Conservation (phyloP, 2,797 vertebrate genomes). For the Cetoscarus ocellatus region DNA sequence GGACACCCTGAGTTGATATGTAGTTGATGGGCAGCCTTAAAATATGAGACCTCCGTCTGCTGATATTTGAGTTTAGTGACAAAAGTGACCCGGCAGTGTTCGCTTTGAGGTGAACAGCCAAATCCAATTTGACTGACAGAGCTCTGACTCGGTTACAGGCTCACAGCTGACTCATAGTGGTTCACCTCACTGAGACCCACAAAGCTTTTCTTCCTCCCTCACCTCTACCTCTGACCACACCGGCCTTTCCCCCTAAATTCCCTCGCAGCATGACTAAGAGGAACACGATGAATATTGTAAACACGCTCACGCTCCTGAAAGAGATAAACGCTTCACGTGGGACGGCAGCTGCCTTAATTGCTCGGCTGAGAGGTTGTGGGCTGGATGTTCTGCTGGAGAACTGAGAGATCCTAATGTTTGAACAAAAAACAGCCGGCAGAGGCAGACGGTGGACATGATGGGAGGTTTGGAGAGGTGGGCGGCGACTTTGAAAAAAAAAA, state of each 20-base stretch:
- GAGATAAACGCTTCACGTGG: constrained; percentile 53
- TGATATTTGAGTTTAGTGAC: neutral
- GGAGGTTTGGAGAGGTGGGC: constrained; percentile 30
- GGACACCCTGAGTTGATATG: neutral
- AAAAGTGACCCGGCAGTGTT: neutral
- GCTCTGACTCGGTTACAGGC: neutral
- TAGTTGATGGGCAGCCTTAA: too few species aligned
- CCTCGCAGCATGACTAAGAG: constrained; percentile 26
- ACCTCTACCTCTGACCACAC: constrained; percentile 29
- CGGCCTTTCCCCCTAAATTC: constrained; percentile 11
- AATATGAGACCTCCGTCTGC: neutral
- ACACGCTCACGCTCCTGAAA: constrained; percentile 44
- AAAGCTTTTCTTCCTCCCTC: constrained; percentile 15
- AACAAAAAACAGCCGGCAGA: constrained; percentile 1
- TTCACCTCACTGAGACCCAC: constrained; percentile 15
- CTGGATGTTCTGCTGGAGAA: constrained; percentile 40
- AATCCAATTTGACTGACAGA: constrained; percentile 1
- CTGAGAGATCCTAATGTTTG: constrained; percentile 29
- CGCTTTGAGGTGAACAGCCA: neutral
- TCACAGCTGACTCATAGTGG: constrained; percentile 34
- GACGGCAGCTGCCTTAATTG: constrained; percentile 54
- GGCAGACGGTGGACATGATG: constrained; percentile 19
- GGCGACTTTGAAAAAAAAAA: constrained; percentile 8
- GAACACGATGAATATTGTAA: constrained; percentile 61
- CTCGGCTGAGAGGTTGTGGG: constrained; percentile 50